Evolutionary conservation across 2,113 vertebrate species (phyloP).

Genomic region (Rhinolophus sinicus): DNA sequence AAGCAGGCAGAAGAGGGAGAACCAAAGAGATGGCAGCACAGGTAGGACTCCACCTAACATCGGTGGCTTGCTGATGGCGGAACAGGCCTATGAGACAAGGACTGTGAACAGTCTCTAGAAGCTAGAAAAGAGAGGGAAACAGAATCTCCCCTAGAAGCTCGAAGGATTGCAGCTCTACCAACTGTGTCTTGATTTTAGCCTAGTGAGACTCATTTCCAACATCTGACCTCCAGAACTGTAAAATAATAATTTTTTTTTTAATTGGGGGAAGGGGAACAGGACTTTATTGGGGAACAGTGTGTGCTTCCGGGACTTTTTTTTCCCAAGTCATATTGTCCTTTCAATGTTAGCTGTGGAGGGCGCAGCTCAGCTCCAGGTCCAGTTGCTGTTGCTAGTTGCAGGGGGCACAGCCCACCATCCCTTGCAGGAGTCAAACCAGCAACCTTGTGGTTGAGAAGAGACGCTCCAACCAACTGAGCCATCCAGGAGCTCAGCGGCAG

Average conservation of each 20-base stretch:
- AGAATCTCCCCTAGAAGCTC: background rate
- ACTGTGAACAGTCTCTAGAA: background rate
- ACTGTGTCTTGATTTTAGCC: background rate
- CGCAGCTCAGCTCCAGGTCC: too few relatives aligned
- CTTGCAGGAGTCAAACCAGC: too few relatives aligned
- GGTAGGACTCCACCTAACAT: background rate
- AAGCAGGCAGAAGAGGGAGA: background rate
- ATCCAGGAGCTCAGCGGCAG: too few relatives aligned
- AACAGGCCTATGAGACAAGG: background rate
- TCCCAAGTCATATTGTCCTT: too few relatives aligned
- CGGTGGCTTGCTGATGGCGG: background rate
- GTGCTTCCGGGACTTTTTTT: too few relatives aligned
- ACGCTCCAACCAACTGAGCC: too few relatives aligned
- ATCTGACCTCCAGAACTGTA: background rate
- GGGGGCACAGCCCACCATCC: too few relatives aligned
- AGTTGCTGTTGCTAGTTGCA: too few relatives aligned
- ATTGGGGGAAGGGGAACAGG: too few relatives aligned
- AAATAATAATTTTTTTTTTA: background rate
- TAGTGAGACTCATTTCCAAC: background rate
- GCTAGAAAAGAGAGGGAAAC: background rate
- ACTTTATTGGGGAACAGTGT: too few relatives aligned
- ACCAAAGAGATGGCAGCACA: background rate
- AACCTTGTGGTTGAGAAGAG: too few relatives aligned
- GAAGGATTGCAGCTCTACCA: background rate
- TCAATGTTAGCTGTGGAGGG: too few relatives aligned